Base-by-base conservation (phyloP, 2,797 vertebrate genomes). In the Thunnus albacares region DNA sequence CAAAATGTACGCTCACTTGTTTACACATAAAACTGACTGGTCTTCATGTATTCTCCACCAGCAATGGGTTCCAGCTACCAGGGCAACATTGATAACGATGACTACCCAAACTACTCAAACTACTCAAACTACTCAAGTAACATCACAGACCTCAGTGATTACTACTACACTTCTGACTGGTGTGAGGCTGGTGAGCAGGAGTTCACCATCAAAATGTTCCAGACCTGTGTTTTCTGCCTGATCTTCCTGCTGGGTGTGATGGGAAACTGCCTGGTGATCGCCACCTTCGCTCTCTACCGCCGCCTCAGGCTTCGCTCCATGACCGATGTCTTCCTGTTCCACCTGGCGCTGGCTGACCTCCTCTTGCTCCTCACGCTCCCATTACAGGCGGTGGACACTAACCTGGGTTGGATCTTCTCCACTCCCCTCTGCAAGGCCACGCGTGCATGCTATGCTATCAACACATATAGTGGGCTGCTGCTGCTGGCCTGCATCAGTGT, bases 401-500 rank as follows among this genome's bases (percentile, higher is more conserved):
- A 96, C 60, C 53, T 20, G 17, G 94, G 59, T 1, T 98, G 97
- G 97, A 68, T 81, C 28, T 83, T 96, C 0, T 78, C 94, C 10
- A 81, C 38, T 0, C 6, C 0, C 0, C 79, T 96, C 57, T 98
- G 97, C 94, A 96, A 92, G 33, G 72, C 52, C 0, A 92, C 91
- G 38, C 93, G 95, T 0, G 95, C 96, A 2, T 83, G 96, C 88
- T 96, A 97, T 0, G 92, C 96, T 0, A 91, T 98, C 78, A 98
- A 97, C 85, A 98, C 97, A 15, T 96, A 97, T 68, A 96, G 97
- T 0, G 97, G 98, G 5, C 95, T 99, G 80, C 82, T 98, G 80
- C 95, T 98, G 88, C 93, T 99, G 33, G 97, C 97, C 28, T 97
- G 96, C 87, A 97, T 99, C 88, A 98, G 97, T 0, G 72, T 97